phyloP scores from a whole-genome alignment of 2,888 invertebrate species.

The Drosophila parthenogenetica region DNA sequence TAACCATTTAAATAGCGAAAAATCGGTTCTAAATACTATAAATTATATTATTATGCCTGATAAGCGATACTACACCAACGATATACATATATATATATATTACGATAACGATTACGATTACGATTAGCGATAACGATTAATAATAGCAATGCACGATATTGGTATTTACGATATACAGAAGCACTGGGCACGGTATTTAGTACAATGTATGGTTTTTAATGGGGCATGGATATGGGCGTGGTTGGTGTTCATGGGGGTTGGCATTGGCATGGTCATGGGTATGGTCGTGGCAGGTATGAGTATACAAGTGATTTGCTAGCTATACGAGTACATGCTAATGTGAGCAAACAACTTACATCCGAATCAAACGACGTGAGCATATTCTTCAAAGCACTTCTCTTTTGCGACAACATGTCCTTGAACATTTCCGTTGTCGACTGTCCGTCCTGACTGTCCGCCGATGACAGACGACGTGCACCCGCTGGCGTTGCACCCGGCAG shows the following conservation, averaged over 20 bases:
- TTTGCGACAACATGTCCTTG: conserved; percentile 96
- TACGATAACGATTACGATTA: conserved; percentile 30
- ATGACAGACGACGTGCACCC: conserved; percentile 87
- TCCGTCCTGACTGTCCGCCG: conserved; percentile 88
- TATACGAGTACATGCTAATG: background rate
- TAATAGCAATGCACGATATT: conserved; percentile 47
- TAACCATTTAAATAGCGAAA: too few species aligned
- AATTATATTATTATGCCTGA: conserved; percentile 12
- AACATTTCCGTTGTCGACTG: conserved; percentile 96
- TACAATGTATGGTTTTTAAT: conserved; percentile 14
- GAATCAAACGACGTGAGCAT: conserved; percentile 96
- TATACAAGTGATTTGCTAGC: background rate
- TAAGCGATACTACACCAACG: conserved; percentile 30
- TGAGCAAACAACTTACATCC: conserved; percentile 89
- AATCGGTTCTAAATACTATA: background rate
- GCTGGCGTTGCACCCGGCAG: conserved; percentile 57
- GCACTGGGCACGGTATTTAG: conserved; percentile 35
- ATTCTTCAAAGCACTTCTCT: conserved; percentile 93
- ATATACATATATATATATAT: conserved; percentile 21
- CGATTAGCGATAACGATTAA: conserved; percentile 17
- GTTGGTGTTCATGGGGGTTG: conserved; percentile 7
- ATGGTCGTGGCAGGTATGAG: conserved; percentile 20
- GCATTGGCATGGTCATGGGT: background rate
- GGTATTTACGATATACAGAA: conserved; percentile 30
- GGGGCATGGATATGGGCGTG: conserved; percentile 9